phyloP scores from a whole-genome alignment of 1,140 invertebrate species.

The Sinella curviseta region DNA sequence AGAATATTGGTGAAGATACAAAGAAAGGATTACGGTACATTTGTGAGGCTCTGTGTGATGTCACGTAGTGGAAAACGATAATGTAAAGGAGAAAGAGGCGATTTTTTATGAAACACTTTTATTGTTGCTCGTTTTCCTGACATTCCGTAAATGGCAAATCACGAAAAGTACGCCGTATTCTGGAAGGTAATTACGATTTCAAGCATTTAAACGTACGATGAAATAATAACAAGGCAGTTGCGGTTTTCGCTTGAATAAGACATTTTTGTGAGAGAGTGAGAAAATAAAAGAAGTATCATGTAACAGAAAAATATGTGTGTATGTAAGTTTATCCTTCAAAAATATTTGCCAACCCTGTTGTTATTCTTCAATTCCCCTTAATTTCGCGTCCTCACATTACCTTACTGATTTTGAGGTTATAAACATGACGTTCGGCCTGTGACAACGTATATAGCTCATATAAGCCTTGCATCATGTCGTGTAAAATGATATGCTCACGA shows the following conservation, averaged over 20 bases:
- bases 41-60: neutral
- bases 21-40: slow-evolving; percentile 19
- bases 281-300: neutral
- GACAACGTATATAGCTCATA: no score
- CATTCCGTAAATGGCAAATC: slow-evolving; percentile 37
- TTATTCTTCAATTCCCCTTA: neutral
- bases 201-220: neutral
- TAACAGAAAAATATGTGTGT: no score
- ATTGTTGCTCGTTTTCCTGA: neutral
- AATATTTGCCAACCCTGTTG: no score
- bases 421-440: no score
- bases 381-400: no score
- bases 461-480: no score
- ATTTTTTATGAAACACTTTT: neutral
- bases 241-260: neutral
- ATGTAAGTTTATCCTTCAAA: neutral
- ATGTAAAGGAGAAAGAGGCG: neutral
- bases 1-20: neutral
- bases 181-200: slow-evolving; percentile 29
- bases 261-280: neutral
- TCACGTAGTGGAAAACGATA: neutral
- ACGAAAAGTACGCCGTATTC: slow-evolving; percentile 25
- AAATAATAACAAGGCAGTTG: slow-evolving; percentile 16
- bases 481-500: no score
- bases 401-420: no score